Evolutionary conservation across 2,888 invertebrate species (phyloP), one percentile per base, ranked within the genome.

Genomic region (Sipha maydis): DNA sequence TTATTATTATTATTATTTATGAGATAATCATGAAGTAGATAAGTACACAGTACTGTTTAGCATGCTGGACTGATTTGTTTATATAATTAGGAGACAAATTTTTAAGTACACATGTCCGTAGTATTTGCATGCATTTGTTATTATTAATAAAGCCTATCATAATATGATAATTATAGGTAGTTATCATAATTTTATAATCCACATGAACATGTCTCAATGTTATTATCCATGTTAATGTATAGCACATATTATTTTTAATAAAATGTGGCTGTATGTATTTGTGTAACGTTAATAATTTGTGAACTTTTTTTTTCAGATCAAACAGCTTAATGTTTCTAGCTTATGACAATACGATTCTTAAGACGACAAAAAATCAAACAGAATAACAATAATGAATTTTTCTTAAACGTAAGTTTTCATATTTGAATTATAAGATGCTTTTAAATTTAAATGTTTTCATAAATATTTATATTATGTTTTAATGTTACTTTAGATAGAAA

Each of bases 251-350:
- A 5, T 80, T 67, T 9, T 80, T 67, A 21, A 79, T 34, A n/a
- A 38, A 73, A 83, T 14, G 41, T 48, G 14, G 2, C 11, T 28
- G 71, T 56, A 11, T 75, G 34, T 4, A 83, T 21, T 21, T 76
- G 21, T 61, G 41, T 69, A 61, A 76, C 1, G 31, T 71, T 71
- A 28, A 14, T 71, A 28, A n/a, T 11, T 67, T 38, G 19, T 75
- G 38, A 56, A 38, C 25, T 19, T 76, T 61, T 77, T 54, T 77
- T 85, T 85, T 54, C 69, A 85, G 78, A 85, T 69, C 69, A 85
- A 69, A 85, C 77, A 3, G 48, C 67, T 34, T 48, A 31, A 9
- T 41, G 3, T 8, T 19, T 8, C 17, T 19, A 5, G 19, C 67
- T 76, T 48, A 41, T 67, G 31, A 61, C 38, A 76, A 84, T 17